A percentile compares a stretch with the other conserved stretches of the same genome.
These are phyloP conservation scores for Eupithecia exiguata DNA, from an alignment of 2,888 invertebrate species.

Conservation along the genomic window DNA sequence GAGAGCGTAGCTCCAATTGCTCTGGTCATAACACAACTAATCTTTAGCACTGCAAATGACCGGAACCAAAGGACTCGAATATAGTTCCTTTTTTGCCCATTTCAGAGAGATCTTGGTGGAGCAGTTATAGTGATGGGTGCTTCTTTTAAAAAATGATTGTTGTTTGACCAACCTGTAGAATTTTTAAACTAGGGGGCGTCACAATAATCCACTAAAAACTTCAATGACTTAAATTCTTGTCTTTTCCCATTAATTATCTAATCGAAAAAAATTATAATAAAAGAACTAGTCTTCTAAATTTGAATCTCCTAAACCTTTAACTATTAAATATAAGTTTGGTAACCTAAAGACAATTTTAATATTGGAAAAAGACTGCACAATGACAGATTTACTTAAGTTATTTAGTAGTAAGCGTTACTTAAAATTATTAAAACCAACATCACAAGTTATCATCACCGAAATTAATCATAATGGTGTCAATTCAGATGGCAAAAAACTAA, in stretches of 20 bases:
- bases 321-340: slow-evolving; percentile 13
- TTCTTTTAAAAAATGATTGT: background rate
- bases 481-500: background rate
- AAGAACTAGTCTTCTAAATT: slow-evolving; percentile 1
- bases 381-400: slow-evolving; percentile 50
- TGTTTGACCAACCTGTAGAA: background rate
- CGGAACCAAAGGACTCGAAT: background rate
- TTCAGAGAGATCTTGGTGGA: background rate
- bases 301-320: slow-evolving; percentile 16
- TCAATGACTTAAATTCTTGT: background rate
- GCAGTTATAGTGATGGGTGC: background rate
- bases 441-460: slow-evolving; percentile 11
- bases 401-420: slow-evolving; percentile 33
- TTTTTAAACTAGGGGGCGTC: background rate
- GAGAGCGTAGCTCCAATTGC: too few species aligned
- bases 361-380: slow-evolving; percentile 71
- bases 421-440: slow-evolving; percentile 12
- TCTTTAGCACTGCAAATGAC: too few species aligned
- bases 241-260: background rate
- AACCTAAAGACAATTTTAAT: slow-evolving; percentile 58
- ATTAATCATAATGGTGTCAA: background rate
- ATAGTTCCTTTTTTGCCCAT: background rate
- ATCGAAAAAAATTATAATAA: background rate
- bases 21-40: too few species aligned
- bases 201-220: background rate